Evolutionary conservation across 2,113 vertebrate species (phyloP).

Genomic region (Odocoileus hemionus): DNA sequence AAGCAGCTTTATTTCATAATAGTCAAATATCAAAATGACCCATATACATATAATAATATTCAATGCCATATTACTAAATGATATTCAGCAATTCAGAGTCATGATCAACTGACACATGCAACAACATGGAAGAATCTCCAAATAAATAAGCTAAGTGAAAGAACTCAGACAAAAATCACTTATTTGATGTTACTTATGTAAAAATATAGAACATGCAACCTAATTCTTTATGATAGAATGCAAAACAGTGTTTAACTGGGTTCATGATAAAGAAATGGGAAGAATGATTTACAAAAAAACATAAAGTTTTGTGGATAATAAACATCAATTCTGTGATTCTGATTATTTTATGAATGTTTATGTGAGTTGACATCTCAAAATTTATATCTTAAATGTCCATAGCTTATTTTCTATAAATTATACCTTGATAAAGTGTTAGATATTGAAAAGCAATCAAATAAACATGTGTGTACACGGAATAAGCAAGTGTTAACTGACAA

Average conservation of each 20-base stretch:
- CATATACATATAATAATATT: background rate
- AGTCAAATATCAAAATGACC: background rate
- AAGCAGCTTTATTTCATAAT: background rate
- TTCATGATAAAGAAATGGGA: background rate
- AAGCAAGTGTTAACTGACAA: background rate
- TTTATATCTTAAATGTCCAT: background rate
- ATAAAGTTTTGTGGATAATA: background rate
- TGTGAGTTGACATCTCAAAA: background rate
- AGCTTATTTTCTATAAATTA: background rate
- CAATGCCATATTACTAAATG: background rate
- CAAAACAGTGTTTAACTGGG: background rate
- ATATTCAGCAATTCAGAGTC: background rate
- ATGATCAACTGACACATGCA: background rate
- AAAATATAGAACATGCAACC: background rate
- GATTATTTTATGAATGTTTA: background rate
- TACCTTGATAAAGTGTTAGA: background rate
- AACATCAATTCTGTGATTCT: background rate
- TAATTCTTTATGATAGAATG: background rate
- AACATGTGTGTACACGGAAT: background rate
- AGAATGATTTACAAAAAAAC: background rate
- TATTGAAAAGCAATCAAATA: background rate
- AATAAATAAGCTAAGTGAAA: background rate
- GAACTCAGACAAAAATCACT: background rate
- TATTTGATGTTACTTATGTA: background rate
- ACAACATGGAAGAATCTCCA: background rate